Evolutionary conservation across 2,888 invertebrate species (phyloP).

Genomic region (Scrobipalpa costella): DNA sequence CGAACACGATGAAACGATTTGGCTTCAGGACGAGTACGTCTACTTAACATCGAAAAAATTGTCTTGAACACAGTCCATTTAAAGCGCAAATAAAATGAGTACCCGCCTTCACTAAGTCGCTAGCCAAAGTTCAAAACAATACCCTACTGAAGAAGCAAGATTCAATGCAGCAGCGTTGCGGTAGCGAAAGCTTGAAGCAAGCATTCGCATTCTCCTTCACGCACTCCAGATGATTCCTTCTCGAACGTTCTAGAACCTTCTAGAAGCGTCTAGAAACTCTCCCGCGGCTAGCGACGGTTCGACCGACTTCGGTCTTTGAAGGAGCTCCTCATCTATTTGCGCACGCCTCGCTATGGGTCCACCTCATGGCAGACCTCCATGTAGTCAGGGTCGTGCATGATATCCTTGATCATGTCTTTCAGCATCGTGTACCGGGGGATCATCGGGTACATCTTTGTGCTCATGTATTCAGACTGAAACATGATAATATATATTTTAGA

Average conservation of each 20-base stretch:
- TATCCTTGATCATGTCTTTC: constrained; percentile 98
- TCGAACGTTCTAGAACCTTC: constrained; percentile 18
- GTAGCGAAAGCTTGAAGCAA: constrained; percentile 3
- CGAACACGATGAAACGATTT: neutral
- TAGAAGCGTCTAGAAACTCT: constrained; percentile 7
- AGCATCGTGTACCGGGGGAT: constrained; percentile 97
- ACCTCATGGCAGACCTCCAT: constrained; percentile 97
- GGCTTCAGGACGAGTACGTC: constrained; percentile 58
- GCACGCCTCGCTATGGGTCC: constrained; percentile 85
- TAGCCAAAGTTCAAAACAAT: constrained; percentile 36
- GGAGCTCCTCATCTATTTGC: constrained; percentile 77
- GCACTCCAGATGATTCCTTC: constrained; percentile 7
- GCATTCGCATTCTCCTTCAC: neutral
- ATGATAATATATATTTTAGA: constrained; percentile 23
- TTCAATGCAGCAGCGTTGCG: constrained; percentile 1
- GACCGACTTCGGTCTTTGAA: constrained; percentile 74
- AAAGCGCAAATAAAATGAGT: constrained; percentile 77
- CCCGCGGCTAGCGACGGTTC: constrained; percentile 62
- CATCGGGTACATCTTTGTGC: constrained; percentile 96
- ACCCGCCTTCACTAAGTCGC: constrained; percentile 70
- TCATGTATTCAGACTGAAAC: constrained; percentile 92
- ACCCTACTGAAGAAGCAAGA: constrained; percentile 12
- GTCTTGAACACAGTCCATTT: constrained; percentile 62
- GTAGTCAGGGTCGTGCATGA: constrained; percentile 97
- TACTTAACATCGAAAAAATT: constrained; percentile 44